Evolutionary conservation across 2,797 vertebrate genomes (phyloP).

Genomic region (Manis pentadactyla): DNA sequence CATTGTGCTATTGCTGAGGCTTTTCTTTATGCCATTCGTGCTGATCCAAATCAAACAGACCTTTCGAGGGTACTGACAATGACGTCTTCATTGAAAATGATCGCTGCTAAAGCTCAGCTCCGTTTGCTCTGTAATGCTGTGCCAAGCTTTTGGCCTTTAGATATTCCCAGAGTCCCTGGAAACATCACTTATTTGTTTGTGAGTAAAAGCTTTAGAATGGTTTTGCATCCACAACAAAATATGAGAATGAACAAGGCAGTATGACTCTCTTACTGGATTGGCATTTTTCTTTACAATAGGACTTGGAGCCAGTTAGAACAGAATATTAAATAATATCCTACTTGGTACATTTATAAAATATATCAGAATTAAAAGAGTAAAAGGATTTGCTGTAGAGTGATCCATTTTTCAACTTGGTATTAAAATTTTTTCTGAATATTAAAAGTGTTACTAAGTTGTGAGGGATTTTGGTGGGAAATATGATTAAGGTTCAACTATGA

Average conservation of each 20-base stretch:
- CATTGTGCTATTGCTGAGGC: rapidly evolving
- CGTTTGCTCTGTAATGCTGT: not conserved
- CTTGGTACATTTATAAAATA: not conserved
- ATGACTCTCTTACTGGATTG: not conserved
- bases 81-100: slow-evolving; percentile 70
- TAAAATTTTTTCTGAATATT: slow-evolving; percentile 14
- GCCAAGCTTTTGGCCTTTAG: slow-evolving; percentile 67
- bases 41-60: slow-evolving; percentile 77
- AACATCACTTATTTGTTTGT: not conserved
- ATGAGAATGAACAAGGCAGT: slow-evolving; percentile 20
- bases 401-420: not conserved
- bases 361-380: not conserved
- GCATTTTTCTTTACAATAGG: not conserved
- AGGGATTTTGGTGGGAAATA: slow-evolving; percentile 11
- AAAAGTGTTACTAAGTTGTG: slow-evolving; percentile 50
- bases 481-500: slow-evolving; percentile 12
- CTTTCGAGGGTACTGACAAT: slow-evolving; percentile 53
- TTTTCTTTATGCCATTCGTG: rapidly evolving
- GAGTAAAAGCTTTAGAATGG: slow-evolving; percentile 17
- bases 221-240: slow-evolving; percentile 55
- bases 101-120: not conserved
- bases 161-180: slow-evolving; percentile 63
- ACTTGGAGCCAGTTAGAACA: not conserved
- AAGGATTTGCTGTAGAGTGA: not conserved
- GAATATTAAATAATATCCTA: slow-evolving; percentile 28